These are phyloP conservation scores for Melinaea menophilus DNA, from an alignment of 2,888 invertebrate species.

Conservation along the genomic window DNA sequence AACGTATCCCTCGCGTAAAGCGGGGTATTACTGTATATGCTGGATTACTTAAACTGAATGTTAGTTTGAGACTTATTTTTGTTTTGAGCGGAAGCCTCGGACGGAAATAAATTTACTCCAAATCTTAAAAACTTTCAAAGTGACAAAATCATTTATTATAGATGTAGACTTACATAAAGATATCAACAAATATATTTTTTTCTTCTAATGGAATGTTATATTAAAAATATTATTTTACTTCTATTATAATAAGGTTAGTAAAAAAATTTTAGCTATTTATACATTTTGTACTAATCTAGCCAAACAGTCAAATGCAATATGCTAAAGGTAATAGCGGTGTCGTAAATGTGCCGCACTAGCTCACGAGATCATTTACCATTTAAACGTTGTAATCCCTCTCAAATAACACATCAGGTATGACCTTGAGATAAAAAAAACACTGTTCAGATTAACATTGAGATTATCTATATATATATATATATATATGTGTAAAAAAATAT, in stretches of 20 bases:
- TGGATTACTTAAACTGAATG: neutral
- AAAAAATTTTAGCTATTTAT: neutral
- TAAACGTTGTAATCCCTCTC: constrained; percentile 23
- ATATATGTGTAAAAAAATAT: constrained; percentile 33
- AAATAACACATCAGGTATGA: constrained; percentile 45
- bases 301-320: neutral
- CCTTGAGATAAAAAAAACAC: constrained; percentile 55
- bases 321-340: too few species aligned
- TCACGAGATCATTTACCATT: constrained; percentile 23
- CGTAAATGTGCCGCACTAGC: neutral
- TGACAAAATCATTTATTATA: neutral
- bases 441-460: constrained; percentile 21
- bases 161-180: neutral
- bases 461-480: constrained; percentile 16
- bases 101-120: neutral
- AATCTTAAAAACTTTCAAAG: too few species aligned
- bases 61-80: neutral
- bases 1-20: too few species aligned
- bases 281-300: neutral
- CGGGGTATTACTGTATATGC: too few species aligned
- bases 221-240: neutral
- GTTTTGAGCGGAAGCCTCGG: neutral
- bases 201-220: constrained; percentile 1
- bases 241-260: neutral
- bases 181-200: constrained; percentile 4